Evolutionary conservation across 2,888 invertebrate genomes (phyloP), one percentile per base, ranked within the genome.

Genomic region (Dastarcus helophoroides): DNA sequence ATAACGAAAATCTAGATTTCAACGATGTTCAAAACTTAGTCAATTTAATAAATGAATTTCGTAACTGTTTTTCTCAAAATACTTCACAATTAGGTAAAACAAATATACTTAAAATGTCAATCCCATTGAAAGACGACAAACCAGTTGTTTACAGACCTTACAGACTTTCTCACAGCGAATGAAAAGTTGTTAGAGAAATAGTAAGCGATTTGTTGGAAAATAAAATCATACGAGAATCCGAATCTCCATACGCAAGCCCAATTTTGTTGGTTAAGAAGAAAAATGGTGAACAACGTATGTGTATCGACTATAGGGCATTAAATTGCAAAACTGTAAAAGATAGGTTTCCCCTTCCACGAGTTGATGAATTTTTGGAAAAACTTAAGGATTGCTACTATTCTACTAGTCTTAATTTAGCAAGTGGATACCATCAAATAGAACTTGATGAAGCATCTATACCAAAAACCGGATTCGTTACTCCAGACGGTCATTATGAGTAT

Each of bases 321-420:
- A 61, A 59, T 37, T 14, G 29, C 1, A 40, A 42, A 8, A 58
- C 53, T 1, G 36, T 47, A 1, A 48, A 51, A 3, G 51, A 57
- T 29, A 17, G 43, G 3, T 54, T 46, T 33, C 53, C 54, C 0
- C 27, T 57, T 2, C 52, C 53, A 2, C 39, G 45, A n/a, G 46
- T 56, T 3, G 45, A 51, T 9, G 56, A 58, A 22, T 40, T 42
- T n/a, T 29, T 53, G 22, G 44, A 51, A 24, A 28, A 31, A 4
- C 29, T 58, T 8, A 32, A 37, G 4, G 43, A 41, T 5, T 42
- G n/a, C 43, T 12, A 30, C 14, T 48, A 40, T 31, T 59, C 47
- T 29, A 50, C 50, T 4, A 39, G 36, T 3, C 29, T 58, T 3
- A 53, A 58, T 36, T 26, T 53, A 31, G 42, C 44, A 3, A 30